Percentiles rank a stretch among this genome's conserved stretches.
phyloP scores from a whole-genome alignment of 2,113 vertebrate genomes.

The Leuciscus idus region DNA sequence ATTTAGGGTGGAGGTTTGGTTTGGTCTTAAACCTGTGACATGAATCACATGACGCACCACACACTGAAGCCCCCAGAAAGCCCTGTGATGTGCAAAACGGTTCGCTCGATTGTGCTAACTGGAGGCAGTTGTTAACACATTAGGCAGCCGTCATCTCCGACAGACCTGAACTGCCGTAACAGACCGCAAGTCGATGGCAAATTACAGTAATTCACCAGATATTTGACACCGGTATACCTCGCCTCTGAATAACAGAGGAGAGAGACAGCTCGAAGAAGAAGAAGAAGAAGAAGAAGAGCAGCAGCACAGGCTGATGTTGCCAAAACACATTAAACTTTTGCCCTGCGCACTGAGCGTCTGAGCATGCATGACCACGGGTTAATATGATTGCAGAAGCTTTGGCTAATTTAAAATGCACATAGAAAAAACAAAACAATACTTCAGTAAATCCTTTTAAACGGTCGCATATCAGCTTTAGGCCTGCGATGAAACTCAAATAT shows the following conservation, averaged over 20 bases:
- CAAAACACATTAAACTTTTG: background rate
- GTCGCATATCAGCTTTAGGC: background rate
- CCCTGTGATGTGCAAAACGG: background rate
- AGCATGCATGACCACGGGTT: background rate
- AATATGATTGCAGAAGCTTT: background rate
- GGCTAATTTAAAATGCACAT: background rate
- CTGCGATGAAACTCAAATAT: background rate
- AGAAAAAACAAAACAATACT: background rate
- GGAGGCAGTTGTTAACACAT: slow-evolving; percentile 10
- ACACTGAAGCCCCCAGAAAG: background rate
- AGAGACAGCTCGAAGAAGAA: background rate
- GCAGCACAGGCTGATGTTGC: background rate
- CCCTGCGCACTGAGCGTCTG: background rate
- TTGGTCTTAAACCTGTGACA: background rate
- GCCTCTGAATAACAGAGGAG: background rate
- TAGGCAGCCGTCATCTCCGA: slow-evolving; percentile 1
- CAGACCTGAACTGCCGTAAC: background rate
- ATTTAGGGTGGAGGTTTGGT: background rate
- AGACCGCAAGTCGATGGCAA: slow-evolving; percentile 44
- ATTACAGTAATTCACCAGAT: slow-evolving; percentile 44
- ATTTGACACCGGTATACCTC: slow-evolving; percentile 4
- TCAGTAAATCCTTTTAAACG: slow-evolving; percentile 6
- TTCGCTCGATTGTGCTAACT: background rate
- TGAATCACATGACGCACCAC: background rate
- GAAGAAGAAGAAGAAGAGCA: too few relatives aligned